These are phyloP conservation scores for Drepanosiphum platanoidis DNA, from an alignment of 2,888 invertebrate genomes.

Conservation along the genomic window DNA sequence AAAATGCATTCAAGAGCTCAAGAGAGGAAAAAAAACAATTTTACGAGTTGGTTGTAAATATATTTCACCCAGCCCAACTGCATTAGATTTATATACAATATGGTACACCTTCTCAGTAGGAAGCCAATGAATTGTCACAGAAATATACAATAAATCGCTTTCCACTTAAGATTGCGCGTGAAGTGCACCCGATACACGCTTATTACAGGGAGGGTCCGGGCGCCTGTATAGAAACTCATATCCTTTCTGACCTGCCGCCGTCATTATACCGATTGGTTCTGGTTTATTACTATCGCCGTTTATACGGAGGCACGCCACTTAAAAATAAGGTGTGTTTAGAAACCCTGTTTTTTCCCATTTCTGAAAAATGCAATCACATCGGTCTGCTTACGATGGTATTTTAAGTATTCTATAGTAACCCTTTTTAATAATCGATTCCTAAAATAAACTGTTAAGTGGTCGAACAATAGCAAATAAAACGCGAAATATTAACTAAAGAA, in stretches of 20 bases:
- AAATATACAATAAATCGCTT: slow-evolving; percentile 26
- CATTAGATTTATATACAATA: background rate
- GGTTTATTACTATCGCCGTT: slow-evolving; percentile 48
- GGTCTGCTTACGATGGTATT: background rate
- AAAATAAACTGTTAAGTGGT: background rate
- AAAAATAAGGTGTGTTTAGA: background rate
- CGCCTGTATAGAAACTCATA: slow-evolving; percentile 41
- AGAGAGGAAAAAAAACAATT: background rate
- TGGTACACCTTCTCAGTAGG: slow-evolving; percentile 1
- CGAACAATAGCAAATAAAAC: too few species aligned
- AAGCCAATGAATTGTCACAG: slow-evolving; percentile 3
- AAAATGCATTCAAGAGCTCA: background rate
- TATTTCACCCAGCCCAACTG: slow-evolving; percentile 27
- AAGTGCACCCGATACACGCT: slow-evolving; percentile 36
- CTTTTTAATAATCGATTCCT: background rate
- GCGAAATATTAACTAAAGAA: too few species aligned
- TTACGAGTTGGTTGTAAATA: background rate
- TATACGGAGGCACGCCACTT: slow-evolving; percentile 44
- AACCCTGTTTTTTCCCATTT: slow-evolving; percentile 3
- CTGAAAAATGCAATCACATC: background rate
- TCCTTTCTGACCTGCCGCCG: slow-evolving; percentile 47
- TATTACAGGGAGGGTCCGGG: slow-evolving; percentile 32
- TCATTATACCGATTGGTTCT: slow-evolving; percentile 45
- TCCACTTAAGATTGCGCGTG: slow-evolving; percentile 29
- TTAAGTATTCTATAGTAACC: background rate